These are phyloP conservation scores for Stegodyphus mimosarum DNA, from an alignment of 1,140 invertebrate genomes.

Conservation along the genomic window DNA sequence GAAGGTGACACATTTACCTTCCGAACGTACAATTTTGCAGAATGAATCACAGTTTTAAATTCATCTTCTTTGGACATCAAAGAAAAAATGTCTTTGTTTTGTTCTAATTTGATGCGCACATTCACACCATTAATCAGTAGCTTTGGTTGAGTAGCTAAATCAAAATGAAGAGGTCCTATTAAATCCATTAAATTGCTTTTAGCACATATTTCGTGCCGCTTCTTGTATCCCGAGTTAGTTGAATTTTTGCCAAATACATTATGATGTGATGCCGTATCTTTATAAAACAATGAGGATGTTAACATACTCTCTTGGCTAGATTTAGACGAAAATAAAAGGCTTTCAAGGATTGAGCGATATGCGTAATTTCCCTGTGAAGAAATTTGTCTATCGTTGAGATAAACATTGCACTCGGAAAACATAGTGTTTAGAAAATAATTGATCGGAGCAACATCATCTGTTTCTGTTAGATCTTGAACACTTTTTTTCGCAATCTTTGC, in stretches of 20 bases:
- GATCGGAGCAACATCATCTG: no score
- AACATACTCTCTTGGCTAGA: constrained; percentile 14
- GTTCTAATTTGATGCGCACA: no score
- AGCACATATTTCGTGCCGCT: neutral
- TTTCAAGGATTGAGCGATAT: no score
- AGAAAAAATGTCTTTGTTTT: no score
- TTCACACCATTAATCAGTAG: no score
- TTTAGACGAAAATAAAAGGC: constrained; percentile 8
- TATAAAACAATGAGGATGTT: constrained; percentile 6
- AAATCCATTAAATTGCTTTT: neutral
- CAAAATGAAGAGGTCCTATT: no score
- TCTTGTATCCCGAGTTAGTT: neutral
- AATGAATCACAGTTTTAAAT: neutral
- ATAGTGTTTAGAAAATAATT: no score
- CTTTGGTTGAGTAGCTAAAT: no score
- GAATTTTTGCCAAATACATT: neutral
- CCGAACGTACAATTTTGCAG: constrained; percentile 2
- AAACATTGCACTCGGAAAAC: neutral
- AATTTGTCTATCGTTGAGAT: neutral
- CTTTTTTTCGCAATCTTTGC: no score
- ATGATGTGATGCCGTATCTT: neutral
- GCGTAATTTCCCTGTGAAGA: no score
- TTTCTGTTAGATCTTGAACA: no score
- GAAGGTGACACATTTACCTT: constrained; percentile 12
- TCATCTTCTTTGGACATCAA: no score